phyloP scores from a whole-genome alignment of 2,113 vertebrate species.

The Girardinichthys multiradiatus region DNA sequence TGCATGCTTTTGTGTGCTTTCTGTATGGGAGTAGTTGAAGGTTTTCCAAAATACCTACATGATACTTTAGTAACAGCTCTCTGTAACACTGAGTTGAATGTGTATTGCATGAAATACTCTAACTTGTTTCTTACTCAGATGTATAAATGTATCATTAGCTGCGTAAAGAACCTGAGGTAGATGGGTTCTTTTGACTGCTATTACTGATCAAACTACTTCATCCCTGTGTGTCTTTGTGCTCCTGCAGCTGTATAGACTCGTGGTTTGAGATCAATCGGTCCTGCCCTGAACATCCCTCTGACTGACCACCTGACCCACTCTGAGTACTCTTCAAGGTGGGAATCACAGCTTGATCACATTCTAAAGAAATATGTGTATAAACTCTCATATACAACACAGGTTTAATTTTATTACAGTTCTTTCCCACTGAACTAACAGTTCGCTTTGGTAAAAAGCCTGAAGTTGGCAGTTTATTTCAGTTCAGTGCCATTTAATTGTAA shows the following conservation, averaged over 20 bases:
- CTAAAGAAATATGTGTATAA: too few species aligned
- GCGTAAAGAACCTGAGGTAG: background rate
- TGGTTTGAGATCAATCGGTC: constrained; percentile 99
- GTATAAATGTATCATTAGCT: background rate
- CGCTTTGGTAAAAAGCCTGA: background rate
- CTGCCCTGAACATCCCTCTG: constrained; percentile 97
- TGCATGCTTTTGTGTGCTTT: background rate
- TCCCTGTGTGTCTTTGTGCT: constrained; percentile 27
- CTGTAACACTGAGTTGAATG: background rate
- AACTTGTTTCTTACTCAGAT: background rate
- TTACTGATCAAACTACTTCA: background rate
- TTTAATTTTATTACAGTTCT: too few species aligned
- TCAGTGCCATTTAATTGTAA: background rate
- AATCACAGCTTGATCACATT: constrained; percentile 5
- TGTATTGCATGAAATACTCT: background rate
- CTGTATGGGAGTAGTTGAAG: background rate
- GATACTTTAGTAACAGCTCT: background rate
- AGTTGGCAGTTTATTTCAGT: background rate
- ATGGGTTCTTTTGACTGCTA: background rate
- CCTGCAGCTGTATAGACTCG: constrained; percentile 96
- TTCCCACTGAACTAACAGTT: too few species aligned
- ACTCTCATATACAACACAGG: too few species aligned
- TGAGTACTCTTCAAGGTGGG: constrained; percentile 74
- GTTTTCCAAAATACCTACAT: too few species aligned
- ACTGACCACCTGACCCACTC: constrained; percentile 82